phyloP scores from a whole-genome alignment of 2,797 vertebrate genomes.

The Syngnathus rostellatus region DNA sequence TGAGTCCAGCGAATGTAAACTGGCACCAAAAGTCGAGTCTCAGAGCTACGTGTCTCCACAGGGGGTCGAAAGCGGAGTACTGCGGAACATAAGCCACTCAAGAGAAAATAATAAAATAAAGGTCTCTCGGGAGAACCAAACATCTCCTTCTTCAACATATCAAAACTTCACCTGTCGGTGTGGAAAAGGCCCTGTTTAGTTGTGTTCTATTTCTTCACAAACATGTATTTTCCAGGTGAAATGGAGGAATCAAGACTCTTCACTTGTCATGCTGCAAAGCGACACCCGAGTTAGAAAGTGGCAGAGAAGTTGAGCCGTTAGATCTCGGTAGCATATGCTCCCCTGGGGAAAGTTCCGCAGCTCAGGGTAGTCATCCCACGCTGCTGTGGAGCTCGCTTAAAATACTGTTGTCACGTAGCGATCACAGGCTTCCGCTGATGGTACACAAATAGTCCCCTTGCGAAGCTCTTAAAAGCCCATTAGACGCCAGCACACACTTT shows the following conservation, averaged over 20 bases:
- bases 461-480: conserved; percentile 67
- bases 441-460: conserved; percentile 68
- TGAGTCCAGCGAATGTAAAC: background rate
- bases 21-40: background rate
- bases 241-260: conserved; percentile 62
- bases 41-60: background rate
- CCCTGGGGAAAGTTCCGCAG: conserved; percentile 47
- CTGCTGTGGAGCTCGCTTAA: conserved; percentile 46
- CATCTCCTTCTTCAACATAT: conserved; percentile 61
- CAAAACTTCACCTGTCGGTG: conserved; percentile 55
- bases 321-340: conserved; percentile 59
- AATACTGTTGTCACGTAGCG: conserved; percentile 67
- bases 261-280: conserved; percentile 64
- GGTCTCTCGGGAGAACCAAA: conserved; percentile 62
- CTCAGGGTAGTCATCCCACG: conserved; percentile 57
- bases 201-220: conserved; percentile 67
- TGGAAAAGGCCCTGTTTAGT: conserved; percentile 68
- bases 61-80: conserved; percentile 14
- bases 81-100: conserved; percentile 33
- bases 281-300: conserved; percentile 65
- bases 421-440: conserved; percentile 61
- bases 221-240: conserved; percentile 59
- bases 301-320: conserved; percentile 66
- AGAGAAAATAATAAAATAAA: conserved; percentile 53
- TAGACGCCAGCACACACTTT: conserved; percentile 54